These are phyloP conservation scores for Archegozetes longisetosus DNA, from an alignment of 1,140 invertebrate genomes.

Conservation along the genomic window DNA sequence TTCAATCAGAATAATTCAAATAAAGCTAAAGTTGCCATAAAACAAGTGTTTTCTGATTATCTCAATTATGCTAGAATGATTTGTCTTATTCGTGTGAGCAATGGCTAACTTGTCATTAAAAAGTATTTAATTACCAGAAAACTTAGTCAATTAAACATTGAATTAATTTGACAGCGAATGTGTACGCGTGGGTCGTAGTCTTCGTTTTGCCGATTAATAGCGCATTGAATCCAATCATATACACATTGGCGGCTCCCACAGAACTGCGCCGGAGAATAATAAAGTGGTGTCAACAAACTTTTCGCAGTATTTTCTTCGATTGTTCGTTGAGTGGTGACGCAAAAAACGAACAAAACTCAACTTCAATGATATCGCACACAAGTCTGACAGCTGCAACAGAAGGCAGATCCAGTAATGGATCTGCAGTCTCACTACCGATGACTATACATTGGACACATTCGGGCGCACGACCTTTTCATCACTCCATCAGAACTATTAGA, in stretches of 20 bases:
- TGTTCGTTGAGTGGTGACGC: background rate
- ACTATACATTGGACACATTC: background rate
- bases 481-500: background rate
- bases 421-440: background rate
- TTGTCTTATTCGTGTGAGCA: no score
- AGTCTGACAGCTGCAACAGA: background rate
- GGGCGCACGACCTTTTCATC: background rate
- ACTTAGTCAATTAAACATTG: no score
- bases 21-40: no score
- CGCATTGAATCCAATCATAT: slow-evolving; percentile 56
- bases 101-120: no score
- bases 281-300: background rate
- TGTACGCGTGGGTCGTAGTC: slow-evolving; percentile 54
- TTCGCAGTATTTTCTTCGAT: background rate
- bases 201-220: slow-evolving; percentile 60
- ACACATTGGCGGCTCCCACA: slow-evolving; percentile 54
- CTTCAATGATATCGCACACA: background rate
- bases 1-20: no score
- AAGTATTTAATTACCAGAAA: no score
- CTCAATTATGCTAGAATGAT: no score
- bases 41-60: no score
- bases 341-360: background rate
- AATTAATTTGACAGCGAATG: slow-evolving; percentile 42
- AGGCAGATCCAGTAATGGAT: background rate
- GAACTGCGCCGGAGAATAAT: slow-evolving; percentile 17